Evolutionary conservation across 1,140 invertebrate species (phyloP), one percentile per base, ranked within the genome.

Genomic region (Heliconius melpomene): DNA sequence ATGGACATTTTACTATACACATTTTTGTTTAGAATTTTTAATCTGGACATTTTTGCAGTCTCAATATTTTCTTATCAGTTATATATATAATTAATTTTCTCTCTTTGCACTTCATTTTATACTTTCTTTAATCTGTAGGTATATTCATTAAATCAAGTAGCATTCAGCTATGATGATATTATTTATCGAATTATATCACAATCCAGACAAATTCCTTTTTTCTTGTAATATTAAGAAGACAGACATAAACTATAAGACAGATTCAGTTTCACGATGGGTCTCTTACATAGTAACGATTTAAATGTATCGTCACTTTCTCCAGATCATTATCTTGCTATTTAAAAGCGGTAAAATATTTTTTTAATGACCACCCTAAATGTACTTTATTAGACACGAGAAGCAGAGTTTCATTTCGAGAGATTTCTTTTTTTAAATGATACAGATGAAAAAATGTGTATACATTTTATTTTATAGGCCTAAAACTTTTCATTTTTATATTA

Each of bases 241-340:
- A 13, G 0, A 66, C 26, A 84, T 83, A 80, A 82, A 84, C 66
- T 78, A 73, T 74, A 74, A 77, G 23, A 80, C 60, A 84, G 83
- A 86, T 90, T 90, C 84, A 82, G 87, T 91, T 91, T 91, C 89
- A 88, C 83, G 87, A 79, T 81, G 38, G 75, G 79, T 74, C 79
- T 82, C 74, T 74, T 54, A 81, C 72, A 82, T 85, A 78, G 86
- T 94, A 93, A 93, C 89, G 88, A 92, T 89, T 90, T 80, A 84
- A 90, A 91, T 89, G 84, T 85, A 89, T 90, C 82, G 85, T 89
- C 86, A 89, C 91, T 94, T 93, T 94, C 90, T 84, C 90, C 86
- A 92, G 91, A 93, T 93, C 86, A 86, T 84, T 93, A 93, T 94
- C 89, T 92, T 87, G 90, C 90, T 92, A 91, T 91, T 91, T 91